Evolutionary conservation across 1,140 invertebrate species (phyloP).

Genomic region (Papilio helenus): DNA sequence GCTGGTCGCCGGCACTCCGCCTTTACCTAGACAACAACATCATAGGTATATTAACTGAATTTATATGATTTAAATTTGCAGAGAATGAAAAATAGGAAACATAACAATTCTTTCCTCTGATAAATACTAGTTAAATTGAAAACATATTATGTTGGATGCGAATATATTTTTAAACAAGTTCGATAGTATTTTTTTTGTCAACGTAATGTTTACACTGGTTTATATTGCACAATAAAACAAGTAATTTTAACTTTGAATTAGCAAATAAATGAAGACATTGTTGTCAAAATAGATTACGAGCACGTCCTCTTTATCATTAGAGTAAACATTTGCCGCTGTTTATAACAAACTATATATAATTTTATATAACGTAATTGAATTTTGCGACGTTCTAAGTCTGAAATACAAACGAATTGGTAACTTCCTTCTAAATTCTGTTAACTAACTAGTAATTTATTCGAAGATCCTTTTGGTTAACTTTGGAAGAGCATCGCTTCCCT

Average conservation of each 20-base stretch:
- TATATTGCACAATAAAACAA: not conserved
- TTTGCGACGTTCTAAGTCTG: no score
- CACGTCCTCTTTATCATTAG: not conserved
- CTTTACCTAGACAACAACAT: slow-evolving; percentile 55
- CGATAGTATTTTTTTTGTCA: no score
- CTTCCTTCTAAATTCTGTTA: no score
- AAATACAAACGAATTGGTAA: no score
- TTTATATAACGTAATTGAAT: not conserved
- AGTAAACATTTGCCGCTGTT: not conserved
- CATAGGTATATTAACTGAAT: slow-evolving; percentile 57
- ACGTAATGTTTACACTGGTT: not conserved
- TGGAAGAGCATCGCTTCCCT: no score
- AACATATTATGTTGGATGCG: no score
- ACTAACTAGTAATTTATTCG: no score
- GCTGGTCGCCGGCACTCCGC: slow-evolving; percentile 71
- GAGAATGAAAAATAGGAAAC: no score
- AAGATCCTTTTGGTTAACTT: no score
- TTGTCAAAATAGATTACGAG: slow-evolving; percentile 6
- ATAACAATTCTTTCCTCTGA: no score
- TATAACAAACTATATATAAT: not conserved
- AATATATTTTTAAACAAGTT: no score
- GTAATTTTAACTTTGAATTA: slow-evolving; percentile 9
- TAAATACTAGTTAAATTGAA: no score
- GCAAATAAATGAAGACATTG: slow-evolving; percentile 37
- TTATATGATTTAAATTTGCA: not conserved